Conservation (phyloP, 2,888 invertebrate genomes). For the Polymixis flavicincta region DNA sequence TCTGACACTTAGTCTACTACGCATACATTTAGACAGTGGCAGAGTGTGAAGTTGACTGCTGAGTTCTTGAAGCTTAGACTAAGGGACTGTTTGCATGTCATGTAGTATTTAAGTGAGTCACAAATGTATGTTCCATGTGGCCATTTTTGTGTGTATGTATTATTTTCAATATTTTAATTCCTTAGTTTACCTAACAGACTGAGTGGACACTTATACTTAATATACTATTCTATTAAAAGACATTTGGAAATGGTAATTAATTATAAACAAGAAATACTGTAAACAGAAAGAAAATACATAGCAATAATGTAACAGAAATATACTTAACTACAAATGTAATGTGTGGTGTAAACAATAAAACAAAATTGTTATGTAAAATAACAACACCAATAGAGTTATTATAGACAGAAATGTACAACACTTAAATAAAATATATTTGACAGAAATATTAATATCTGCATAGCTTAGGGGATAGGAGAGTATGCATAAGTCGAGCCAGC, state of each 20-base stretch:
- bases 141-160: conserved; percentile 51
- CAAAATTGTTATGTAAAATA: not conserved
- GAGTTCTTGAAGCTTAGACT: conserved; percentile 18
- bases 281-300: not conserved
- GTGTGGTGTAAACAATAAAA: not conserved
- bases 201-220: conserved; percentile 43
- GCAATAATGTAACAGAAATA: conserved; percentile 14
- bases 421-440: conserved; percentile 14
- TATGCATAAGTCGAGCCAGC: conserved; percentile 1
- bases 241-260: conserved; percentile 4
- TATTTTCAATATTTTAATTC: conserved; percentile 25
- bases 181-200: conserved; percentile 38
- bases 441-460: not conserved
- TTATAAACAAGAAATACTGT: not conserved
- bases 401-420: conserved; percentile 8
- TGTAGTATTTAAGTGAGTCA: conserved; percentile 48
- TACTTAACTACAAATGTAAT: not conserved
- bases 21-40: conserved; percentile 6
- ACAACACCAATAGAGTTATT: conserved; percentile 12
- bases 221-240: conserved; percentile 28
- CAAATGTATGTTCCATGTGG: conserved; percentile 57
- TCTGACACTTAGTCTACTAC: conserved; percentile 24
- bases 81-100: conserved; percentile 33
- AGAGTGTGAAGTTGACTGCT: conserved; percentile 26
- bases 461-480: not conserved